Evolutionary conservation across 2,113 vertebrate genomes (phyloP).

Genomic region (Apus apus): DNA sequence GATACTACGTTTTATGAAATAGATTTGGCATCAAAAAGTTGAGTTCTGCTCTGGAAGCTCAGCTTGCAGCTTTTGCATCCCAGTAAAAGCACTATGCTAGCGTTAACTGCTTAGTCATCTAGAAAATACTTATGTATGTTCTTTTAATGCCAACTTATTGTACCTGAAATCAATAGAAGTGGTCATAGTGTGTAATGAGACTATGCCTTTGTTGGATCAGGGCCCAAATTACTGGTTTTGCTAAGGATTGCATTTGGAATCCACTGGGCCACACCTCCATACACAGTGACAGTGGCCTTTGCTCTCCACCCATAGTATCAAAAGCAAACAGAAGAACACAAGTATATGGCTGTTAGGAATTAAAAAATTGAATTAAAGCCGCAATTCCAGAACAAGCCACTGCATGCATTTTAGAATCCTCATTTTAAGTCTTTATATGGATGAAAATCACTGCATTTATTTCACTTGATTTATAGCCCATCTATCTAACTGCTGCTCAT

Average conservation of each 20-base stretch:
- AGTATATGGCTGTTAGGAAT: neutral
- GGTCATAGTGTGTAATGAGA: neutral
- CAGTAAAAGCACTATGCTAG: neutral
- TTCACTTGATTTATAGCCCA: neutral
- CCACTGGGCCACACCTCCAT: neutral
- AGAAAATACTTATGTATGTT: neutral
- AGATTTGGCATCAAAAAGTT: neutral
- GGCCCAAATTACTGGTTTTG: neutral
- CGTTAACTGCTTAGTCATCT: neutral
- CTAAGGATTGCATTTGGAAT: neutral
- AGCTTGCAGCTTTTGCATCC: neutral
- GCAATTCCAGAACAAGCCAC: neutral
- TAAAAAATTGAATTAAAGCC: neutral
- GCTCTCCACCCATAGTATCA: neutral
- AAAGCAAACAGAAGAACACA: neutral
- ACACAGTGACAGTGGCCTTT: neutral
- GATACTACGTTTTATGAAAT: fast-evolving
- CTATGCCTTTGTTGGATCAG: neutral
- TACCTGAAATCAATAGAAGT: neutral
- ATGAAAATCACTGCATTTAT: neutral
- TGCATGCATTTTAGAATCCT: neutral
- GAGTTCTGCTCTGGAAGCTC: neutral
- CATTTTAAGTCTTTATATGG: neutral
- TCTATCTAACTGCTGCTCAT: neutral
- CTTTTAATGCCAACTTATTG: neutral